Evolutionary conservation across 37 sponge, comb jelly and placozoan species (phyloP).

Genomic region (Ephydatia muelleri): DNA sequence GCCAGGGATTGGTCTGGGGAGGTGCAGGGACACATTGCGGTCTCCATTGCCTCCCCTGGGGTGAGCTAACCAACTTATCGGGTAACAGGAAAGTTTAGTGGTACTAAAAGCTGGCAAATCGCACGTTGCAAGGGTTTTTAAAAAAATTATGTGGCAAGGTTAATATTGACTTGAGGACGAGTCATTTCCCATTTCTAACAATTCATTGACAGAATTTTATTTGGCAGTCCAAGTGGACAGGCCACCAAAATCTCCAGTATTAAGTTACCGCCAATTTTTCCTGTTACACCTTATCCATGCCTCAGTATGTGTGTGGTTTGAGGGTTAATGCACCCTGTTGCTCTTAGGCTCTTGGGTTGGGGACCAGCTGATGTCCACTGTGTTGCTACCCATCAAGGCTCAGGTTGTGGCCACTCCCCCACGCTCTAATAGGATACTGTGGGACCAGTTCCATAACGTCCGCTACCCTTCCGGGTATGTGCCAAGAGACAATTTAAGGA

Average conservation of each 20-base stretch:
- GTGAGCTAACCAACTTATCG: no score
- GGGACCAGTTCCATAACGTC: slow-evolving; percentile 99
- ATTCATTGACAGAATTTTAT: no score
- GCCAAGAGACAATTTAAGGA: slow-evolving; percentile 93
- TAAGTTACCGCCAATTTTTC: no score
- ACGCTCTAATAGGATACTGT: slow-evolving; percentile 80
- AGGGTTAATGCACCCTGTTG: not conserved
- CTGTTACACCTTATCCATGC: not conserved
- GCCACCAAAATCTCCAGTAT: no score
- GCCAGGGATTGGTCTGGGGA: slow-evolving; percentile 57
- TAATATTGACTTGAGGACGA: no score
- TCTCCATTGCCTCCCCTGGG: slow-evolving; percentile 66
- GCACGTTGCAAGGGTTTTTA: no score
- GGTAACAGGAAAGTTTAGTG: no score
- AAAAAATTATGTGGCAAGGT: no score
- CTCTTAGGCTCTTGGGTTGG: slow-evolving; percentile 23
- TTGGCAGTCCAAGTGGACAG: no score
- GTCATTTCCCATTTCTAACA: no score
- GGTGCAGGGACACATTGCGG: slow-evolving; percentile 76
- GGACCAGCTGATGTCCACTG: slow-evolving; percentile 61
- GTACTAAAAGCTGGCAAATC: no score
- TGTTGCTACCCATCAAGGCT: slow-evolving; percentile 83
- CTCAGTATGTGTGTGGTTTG: not conserved
- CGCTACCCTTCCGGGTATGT: slow-evolving; percentile 97
- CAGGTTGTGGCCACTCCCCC: slow-evolving; percentile 90